Conservation (phyloP, 2,797 vertebrate species). For the Takifugu ocellatus region DNA sequence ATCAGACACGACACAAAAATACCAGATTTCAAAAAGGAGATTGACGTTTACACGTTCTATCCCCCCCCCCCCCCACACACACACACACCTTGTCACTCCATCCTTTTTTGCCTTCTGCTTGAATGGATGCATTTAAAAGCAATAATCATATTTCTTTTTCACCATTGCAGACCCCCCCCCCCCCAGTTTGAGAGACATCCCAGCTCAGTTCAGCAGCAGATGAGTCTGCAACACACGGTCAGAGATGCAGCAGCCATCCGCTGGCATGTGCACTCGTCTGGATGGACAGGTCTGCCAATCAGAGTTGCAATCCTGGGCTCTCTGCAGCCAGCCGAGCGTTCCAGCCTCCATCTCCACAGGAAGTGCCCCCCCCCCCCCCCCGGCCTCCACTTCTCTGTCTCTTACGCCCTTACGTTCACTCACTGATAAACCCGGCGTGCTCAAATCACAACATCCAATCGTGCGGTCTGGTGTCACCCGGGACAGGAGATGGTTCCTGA, state of each 20-base stretch:
- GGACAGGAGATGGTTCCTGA: slow-evolving; percentile 18
- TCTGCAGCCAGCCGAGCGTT: slow-evolving; percentile 54
- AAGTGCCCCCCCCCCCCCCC: slow-evolving; percentile 34
- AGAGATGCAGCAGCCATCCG: slow-evolving; percentile 16
- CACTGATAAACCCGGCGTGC: slow-evolving; percentile 41
- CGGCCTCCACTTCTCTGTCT: slow-evolving; percentile 53
- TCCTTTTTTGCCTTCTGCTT: not conserved
- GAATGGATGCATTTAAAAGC: not conserved
- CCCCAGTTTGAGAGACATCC: no score
- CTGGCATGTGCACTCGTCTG: slow-evolving; percentile 4
- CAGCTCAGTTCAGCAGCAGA: slow-evolving; percentile 26
- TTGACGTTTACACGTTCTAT: no score
- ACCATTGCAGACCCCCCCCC: slow-evolving; percentile 1
- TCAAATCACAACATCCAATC: slow-evolving; percentile 44
- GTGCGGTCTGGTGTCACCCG: slow-evolving; percentile 14
- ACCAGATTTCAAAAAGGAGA: no score
- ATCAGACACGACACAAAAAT: no score
- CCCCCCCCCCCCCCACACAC: no score
- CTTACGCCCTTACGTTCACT: slow-evolving; percentile 47
- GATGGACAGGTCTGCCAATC: slow-evolving; percentile 49
- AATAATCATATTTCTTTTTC: not conserved
- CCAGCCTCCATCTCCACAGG: slow-evolving; percentile 56
- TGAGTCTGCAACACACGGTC: slow-evolving; percentile 29
- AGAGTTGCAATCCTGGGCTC: slow-evolving; percentile 48
- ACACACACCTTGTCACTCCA: no score